Percentiles rank a stretch among this genome's conserved stretches.
Evolutionary conservation across 2,888 invertebrate species (phyloP).

Genomic region (Microctonus hyperodae): DNA sequence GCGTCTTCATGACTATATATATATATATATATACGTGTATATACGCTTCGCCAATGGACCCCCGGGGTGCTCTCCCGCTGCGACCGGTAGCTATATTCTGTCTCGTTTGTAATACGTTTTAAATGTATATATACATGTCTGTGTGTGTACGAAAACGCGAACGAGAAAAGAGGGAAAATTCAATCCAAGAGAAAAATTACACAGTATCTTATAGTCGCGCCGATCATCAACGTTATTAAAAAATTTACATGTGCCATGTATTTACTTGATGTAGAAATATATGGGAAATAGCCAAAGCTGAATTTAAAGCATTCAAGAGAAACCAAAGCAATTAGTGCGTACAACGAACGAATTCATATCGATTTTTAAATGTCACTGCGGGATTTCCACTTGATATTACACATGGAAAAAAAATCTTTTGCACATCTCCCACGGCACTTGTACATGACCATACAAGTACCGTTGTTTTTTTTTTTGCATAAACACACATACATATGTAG

Average conservation of each 20-base stretch:
- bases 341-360: neutral
- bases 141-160: conserved; percentile 30
- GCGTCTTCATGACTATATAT: conserved; percentile 31
- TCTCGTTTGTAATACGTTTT: conserved; percentile 61
- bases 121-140: no score
- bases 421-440: conserved; percentile 42
- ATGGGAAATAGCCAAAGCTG: no score
- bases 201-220: no score
- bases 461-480: neutral
- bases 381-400: conserved; percentile 6
- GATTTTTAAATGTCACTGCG: conserved; percentile 1
- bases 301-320: conserved; percentile 1
- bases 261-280: no score
- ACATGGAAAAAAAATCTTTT: neutral
- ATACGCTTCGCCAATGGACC: conserved; percentile 44
- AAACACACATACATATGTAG: no score
- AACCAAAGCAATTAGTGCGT: no score
- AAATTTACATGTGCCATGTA: no score
- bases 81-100: conserved; percentile 63
- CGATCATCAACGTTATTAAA: no score
- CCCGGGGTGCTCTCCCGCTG: conserved; percentile 63
- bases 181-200: no score
- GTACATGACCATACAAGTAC: conserved; percentile 2
- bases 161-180: no score
- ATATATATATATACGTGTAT: no score